Base-by-base conservation (phyloP, 2,888 invertebrate species). In the Omphaloscelis lunosa region DNA sequence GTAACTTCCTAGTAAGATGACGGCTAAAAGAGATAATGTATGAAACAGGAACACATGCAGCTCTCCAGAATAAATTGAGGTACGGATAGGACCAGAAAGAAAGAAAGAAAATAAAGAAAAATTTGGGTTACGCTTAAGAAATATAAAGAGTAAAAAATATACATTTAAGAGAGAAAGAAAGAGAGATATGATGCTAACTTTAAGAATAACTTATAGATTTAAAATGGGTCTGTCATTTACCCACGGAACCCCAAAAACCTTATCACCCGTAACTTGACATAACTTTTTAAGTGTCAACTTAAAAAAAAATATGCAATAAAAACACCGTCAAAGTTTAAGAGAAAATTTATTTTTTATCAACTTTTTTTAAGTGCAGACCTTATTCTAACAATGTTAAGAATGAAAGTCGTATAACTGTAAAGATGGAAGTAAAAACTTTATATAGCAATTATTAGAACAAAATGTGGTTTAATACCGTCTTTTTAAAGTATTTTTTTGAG, bases 211-310 rank as follows among this genome's bases (percentile, higher is more conserved):
- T 41, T 41, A 41, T 41, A 41, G 3, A 41, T 41, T 41, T 41
- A 41, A 41, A 41, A 45, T 58, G 27, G 20, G 34, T 65, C 0
- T 15, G 0, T 23, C 1, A 53, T n/a, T 39, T 1, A 3, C 2
- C 34, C 4, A 66, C n/a, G 51, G 77, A 62, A 67, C 85, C 67
- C 80, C 27, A 85, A 85, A 79, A 72, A 62, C n/a, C 72, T 83
- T 84, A 87, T 86, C 87, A 82, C 67, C n/a, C 39, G 68, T 67
- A 80, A 83, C 80, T 84, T 82, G 82, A 73, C 83, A 82, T 89
- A 87, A 84, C 83, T 79, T 86, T 86, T 89, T 86, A 89, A 89
- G 87, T 87, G 86, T 82, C 78, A 83, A 83, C 72, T 83, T 58
- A 72, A 20, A 80, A 81, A 83, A 88, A 86, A 88, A 83, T 59